Base-by-base conservation (phyloP, 2,797 vertebrate genomes). In the Hemibagrus guttatus region DNA sequence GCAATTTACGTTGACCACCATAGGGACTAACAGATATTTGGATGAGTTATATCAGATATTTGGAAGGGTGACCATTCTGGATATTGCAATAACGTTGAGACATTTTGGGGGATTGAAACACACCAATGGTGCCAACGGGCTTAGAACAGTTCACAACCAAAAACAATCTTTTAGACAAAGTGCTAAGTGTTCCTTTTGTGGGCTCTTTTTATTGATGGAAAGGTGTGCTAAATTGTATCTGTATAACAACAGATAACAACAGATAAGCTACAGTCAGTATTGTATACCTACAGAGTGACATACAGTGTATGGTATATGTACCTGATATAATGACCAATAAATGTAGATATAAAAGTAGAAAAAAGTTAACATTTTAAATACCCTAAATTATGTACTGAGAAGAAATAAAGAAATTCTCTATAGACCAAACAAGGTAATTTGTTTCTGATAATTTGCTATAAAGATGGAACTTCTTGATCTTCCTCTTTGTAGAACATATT, bases 381-480 rank as follows among this genome's bases (percentile, higher is more conserved):
- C 16, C 3, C 23, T 39, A 80, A 80, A 42, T n/a, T 26, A 42
- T 61, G 6, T 42, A 39, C 13, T 17, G 26, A 26, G 26, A 61
- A 16, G 35, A 42, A 42, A 42, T 42, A 3, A 13, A 78, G 16
- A 54, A 54, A 76, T 23, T 16, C 6, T 31, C 28, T 35, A 31
- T 28, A 56, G 17, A 12, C 4, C 4, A 58, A 35, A 35, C 17
- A 42, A 63, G 39, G 26, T 59, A 63, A 39, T 63, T 42, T 28
- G 12, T 19, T 46, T 49, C 23, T 79, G 31, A 12, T 46, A 63
- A n/a, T 88, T 59, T 61, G 8, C 79, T 68, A 56, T 19, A 78
- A 63, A 79, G 16, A 28, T 79, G 87, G 84, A 59, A 86, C 87
- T 59, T 69, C 54, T 14, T 88, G 87, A 78, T 86, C 84, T 8